Percentiles rank a stretch among this genome's conserved stretches.
Evolutionary conservation across 2,888 invertebrate species (phyloP).

Genomic region (Poecilobothrus nobilitatus): DNA sequence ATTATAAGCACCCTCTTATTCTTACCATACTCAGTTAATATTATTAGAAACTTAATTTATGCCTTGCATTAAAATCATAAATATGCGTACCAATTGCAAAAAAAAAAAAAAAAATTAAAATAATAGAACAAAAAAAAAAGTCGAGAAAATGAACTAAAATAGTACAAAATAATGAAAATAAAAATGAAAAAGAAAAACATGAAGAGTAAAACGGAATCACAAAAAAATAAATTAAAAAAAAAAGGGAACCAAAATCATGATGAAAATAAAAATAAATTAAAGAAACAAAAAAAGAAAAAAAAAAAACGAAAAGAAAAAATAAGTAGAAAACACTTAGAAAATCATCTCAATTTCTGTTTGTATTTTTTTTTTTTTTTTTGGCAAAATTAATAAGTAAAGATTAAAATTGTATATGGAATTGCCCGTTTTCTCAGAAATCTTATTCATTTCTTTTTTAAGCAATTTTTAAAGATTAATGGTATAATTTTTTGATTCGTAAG

Average conservation of each 20-base stretch:
- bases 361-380: too few species aligned
- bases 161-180: not conserved
- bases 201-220: not conserved
- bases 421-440: too few species aligned
- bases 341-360: not conserved
- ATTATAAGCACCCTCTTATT: not conserved
- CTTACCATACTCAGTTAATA: too few species aligned
- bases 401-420: too few species aligned
- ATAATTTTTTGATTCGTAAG: too few species aligned
- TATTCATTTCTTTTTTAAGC: too few species aligned
- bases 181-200: not conserved
- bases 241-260: not conserved
- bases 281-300: not conserved
- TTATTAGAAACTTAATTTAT: slow-evolving; percentile 3
- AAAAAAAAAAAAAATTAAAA: not conserved
- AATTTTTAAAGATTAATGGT: too few species aligned
- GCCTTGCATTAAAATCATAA: slow-evolving; percentile 3
- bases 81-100: slow-evolving; percentile 6
- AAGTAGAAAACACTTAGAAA: not conserved
- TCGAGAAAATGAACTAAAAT: not conserved
- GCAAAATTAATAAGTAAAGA: too few species aligned
- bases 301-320: too few species aligned
- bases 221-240: not conserved
- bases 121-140: not conserved
- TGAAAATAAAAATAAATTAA: slow-evolving; percentile 3